Conservation (phyloP, 2,797 vertebrate genomes). For the Mycteria americana region DNA sequence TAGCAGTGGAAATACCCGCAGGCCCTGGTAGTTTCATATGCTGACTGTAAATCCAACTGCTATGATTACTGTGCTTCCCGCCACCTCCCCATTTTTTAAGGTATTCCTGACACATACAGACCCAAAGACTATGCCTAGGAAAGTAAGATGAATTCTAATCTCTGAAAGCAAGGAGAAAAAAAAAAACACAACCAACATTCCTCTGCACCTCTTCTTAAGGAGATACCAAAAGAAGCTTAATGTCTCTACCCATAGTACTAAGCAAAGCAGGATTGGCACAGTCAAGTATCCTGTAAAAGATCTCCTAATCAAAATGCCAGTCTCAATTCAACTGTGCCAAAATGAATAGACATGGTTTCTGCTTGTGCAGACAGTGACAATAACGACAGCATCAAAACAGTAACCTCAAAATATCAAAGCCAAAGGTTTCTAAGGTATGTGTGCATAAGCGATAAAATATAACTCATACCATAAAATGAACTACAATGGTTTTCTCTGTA, state of each 20-base stretch:
- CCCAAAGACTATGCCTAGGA: neutral
- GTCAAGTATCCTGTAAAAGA: neutral
- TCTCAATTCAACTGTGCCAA: neutral
- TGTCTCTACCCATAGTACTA: rapidly evolving
- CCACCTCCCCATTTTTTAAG: neutral
- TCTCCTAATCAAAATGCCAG: neutral
- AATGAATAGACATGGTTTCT: neutral
- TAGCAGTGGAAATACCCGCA: neutral
- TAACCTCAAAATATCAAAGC: neutral
- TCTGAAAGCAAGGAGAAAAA: neutral
- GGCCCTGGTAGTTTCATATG: neutral
- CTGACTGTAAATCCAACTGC: neutral
- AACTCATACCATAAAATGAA: neutral
- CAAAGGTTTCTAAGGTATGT: neutral
- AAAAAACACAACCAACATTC: neutral
- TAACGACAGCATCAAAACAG: neutral
- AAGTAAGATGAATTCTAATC: neutral
- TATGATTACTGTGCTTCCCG: neutral
- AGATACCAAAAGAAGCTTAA: neutral
- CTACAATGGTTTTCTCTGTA: neutral
- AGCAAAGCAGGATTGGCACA: neutral
- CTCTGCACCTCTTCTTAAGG: neutral
- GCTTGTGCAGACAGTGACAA: neutral
- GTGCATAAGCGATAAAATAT: neutral
- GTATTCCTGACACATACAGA: neutral